Evolutionary conservation across 2,113 vertebrate species (phyloP), one percentile per base, ranked within the genome.

Genomic region (Vicugna pacos): DNA sequence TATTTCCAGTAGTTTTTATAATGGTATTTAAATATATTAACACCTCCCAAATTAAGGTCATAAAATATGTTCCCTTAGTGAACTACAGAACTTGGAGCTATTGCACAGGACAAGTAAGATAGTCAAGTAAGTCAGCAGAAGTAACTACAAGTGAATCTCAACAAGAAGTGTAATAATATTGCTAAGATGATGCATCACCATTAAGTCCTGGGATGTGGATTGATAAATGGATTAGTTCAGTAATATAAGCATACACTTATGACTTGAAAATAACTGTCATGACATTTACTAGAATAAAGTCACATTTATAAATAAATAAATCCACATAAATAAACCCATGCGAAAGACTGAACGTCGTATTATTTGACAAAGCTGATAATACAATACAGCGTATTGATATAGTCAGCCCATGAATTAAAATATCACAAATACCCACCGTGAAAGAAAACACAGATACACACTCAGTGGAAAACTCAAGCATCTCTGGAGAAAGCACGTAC

Each of bases 21-120:
- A 89, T 79, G 20, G 26, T 3, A 87, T 75, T 84, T 96, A 89
- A 84, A 52, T 89, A 96, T 50, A 42, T 46, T 48, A 60, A 81
- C 42, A 80, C 58, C 67, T 89, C 42, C n/a, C 84, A 88, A 79
- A 89, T 84, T 75, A 65, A 24, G 13, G 72, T 75, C n/a, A 91
- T 88, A 79, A 93, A 88, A 48, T 72, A 56, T 48, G 28, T 89
- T 62, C 28, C 62, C 8, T 42, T 95, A 50, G 62, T 84, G 70
- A 93, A 70, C 35, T 88, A 24, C n/a, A 64, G 79, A 89, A 62
- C 2, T 86, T 73, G 48, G 86, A 88, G 15, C 22, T 73, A 9
- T 65, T 87, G 28, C 5, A 58, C 12, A 79, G 28, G 14, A 75
- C 19, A 81, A 93, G 76, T 89, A 52, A 91, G 85, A 85, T 58